phyloP scores from a whole-genome alignment of 1,140 invertebrate genomes.

The Pollicipes pollicipes region DNA sequence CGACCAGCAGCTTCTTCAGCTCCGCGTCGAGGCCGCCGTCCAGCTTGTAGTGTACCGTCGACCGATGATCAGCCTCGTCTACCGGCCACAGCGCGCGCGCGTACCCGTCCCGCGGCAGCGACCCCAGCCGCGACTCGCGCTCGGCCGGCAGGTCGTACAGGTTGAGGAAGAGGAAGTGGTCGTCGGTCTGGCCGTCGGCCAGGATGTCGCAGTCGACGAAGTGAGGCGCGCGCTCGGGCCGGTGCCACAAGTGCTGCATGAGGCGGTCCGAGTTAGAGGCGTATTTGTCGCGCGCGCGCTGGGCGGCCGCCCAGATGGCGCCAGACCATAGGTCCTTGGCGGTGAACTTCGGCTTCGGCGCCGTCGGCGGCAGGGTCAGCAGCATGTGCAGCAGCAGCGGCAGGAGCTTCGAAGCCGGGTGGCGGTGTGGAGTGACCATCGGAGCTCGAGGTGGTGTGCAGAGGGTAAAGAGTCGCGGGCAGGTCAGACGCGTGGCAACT shows the following conservation, averaged over 20 bases:
- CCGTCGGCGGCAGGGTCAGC: neutral
- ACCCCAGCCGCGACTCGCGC: neutral
- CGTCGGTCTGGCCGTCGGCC: neutral
- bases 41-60: neutral
- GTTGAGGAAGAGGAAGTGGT: neutral
- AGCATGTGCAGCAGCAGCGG: neutral
- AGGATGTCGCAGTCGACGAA: neutral
- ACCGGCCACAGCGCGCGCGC: neutral
- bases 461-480: too few species aligned
- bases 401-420: too few species aligned
- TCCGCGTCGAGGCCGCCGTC: neutral
- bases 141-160: neutral
- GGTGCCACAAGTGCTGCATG: neutral
- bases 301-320: neutral
- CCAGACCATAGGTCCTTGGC: neutral
- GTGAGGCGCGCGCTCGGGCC: neutral
- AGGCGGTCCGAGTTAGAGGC: neutral
- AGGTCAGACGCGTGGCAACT: too few species aligned
- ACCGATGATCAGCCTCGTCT: neutral
- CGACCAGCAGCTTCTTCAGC: neutral
- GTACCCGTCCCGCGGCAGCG: neutral
- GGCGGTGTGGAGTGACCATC: too few species aligned
- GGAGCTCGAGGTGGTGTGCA: too few species aligned
- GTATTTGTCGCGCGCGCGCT: neutral
- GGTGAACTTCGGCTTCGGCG: neutral